Percentiles rank a stretch among this genome's conserved stretches.
phyloP scores from a whole-genome alignment of 2,888 invertebrate species.

The Drosophila nr. perissopoda region DNA sequence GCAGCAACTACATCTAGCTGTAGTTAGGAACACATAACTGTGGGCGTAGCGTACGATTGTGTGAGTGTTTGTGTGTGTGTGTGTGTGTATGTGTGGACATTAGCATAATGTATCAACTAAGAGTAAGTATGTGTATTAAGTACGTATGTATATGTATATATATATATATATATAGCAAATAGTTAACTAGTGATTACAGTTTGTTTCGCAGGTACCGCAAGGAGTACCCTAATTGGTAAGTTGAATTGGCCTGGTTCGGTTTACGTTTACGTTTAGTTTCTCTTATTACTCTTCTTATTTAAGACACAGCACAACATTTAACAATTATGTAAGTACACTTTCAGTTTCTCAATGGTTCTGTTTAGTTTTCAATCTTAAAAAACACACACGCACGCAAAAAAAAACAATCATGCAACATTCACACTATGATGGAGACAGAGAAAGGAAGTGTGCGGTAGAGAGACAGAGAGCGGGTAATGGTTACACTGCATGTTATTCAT shows the following conservation, averaged over 20 bases:
- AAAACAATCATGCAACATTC: neutral
- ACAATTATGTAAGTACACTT: conserved; percentile 71
- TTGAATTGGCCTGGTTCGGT: conserved; percentile 49
- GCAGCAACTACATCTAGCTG: conserved; percentile 18
- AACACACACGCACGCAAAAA: conserved; percentile 19
- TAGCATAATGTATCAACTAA: conserved; percentile 18
- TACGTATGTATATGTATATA: neutral
- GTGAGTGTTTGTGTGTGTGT: conserved; percentile 1
- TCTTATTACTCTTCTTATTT: conserved; percentile 17
- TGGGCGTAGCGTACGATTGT: conserved; percentile 23
- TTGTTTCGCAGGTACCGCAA: conserved; percentile 16
- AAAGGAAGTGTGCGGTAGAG: neutral
- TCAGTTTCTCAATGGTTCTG: conserved; percentile 52
- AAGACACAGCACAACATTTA: conserved; percentile 71
- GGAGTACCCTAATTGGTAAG: conserved; percentile 26
- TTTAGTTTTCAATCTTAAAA: conserved; percentile 16
- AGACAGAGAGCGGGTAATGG: neutral
- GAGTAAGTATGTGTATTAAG: conserved; percentile 7
- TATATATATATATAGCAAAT: conserved; percentile 9
- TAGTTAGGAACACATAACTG: conserved; percentile 66
- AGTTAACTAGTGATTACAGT: conserved; percentile 33
- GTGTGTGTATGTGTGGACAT: neutral
- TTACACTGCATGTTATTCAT: neutral
- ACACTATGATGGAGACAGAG: neutral
- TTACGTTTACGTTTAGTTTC: conserved; percentile 22